A percentile compares a stretch with the other conserved stretches of the same genome.
Evolutionary conservation across 1,140 invertebrate species (phyloP).

Genomic region (Bilobella aurantiaca): DNA sequence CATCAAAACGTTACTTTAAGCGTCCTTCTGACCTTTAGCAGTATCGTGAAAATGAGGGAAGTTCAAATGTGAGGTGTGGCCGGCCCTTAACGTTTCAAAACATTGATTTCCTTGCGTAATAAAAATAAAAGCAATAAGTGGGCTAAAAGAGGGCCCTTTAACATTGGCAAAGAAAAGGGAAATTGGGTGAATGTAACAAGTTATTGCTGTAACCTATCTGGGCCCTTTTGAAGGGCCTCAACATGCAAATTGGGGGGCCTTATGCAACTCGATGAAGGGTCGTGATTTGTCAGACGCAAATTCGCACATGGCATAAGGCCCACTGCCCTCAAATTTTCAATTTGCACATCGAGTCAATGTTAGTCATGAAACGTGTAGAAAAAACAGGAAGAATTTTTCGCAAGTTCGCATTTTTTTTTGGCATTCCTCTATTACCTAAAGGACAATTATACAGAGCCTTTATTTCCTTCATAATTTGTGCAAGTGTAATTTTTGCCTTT

Average conservation of each 20-base stretch:
- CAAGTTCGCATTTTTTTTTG: not conserved
- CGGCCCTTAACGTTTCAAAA: not conserved
- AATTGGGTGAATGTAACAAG: not conserved
- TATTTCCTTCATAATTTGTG: too few species aligned
- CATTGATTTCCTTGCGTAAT: not conserved
- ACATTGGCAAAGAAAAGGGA: slow-evolving; percentile 6
- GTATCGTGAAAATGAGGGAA: too few species aligned
- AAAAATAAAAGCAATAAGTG: not conserved
- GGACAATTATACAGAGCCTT: too few species aligned
- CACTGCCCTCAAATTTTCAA: too few species aligned
- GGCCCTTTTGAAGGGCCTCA: not conserved
- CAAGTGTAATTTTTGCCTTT: too few species aligned
- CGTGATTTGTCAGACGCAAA: not conserved
- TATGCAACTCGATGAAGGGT: not conserved
- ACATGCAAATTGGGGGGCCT: not conserved
- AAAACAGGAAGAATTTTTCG: not conserved
- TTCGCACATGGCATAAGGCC: not conserved
- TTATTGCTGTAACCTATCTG: not conserved
- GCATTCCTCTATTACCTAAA: not conserved
- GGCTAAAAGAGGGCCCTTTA: not conserved
- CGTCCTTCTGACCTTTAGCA: too few species aligned
- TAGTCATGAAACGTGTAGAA: not conserved
- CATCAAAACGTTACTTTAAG: too few species aligned
- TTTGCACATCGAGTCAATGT: not conserved
- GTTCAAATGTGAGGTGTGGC: too few species aligned